Conservation (phyloP, 2,797 vertebrate species). For the Lateolabrax maculatus region DNA sequence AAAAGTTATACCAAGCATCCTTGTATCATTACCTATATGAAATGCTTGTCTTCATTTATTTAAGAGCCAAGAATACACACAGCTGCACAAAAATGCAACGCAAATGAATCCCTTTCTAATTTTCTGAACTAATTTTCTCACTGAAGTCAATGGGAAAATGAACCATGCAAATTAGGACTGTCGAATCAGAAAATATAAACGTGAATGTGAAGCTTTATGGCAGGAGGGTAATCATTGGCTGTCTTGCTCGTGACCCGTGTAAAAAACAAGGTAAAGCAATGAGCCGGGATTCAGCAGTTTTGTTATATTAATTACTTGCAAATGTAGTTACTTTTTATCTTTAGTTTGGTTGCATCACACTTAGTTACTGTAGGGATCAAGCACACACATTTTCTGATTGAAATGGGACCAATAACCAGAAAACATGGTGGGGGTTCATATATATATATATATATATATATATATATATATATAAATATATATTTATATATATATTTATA, state of each 20-base stretch:
- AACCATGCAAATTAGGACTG: conserved; percentile 40
- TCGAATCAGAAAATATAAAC: conserved; percentile 41
- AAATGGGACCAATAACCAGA: conserved; percentile 67
- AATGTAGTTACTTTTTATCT: conserved; percentile 57
- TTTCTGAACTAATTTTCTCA: conserved; percentile 25
- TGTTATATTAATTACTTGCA: conserved; percentile 50
- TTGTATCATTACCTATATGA: conserved; percentile 8
- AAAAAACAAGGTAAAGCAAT: conserved; percentile 35
- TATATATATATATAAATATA: conserved; percentile 37
- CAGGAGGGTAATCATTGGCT: conserved; percentile 30
- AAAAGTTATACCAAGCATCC: not conserved
- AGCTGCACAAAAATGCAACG: conserved; percentile 16
- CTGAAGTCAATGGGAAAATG: conserved; percentile 41
- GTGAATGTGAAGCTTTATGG: conserved; percentile 26
- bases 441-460: conserved; percentile 32
- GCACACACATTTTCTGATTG: conserved; percentile 55
- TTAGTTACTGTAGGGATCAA: conserved; percentile 54
- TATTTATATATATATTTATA: conserved; percentile 44
- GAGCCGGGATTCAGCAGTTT: conserved; percentile 41
- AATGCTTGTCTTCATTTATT: conserved; percentile 8
- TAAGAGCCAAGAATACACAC: conserved; percentile 4
- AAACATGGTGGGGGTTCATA: conserved; percentile 55
- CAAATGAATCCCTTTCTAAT: not conserved
- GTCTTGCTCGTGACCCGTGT: conserved; percentile 21
- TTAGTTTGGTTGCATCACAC: conserved; percentile 56